A percentile compares a stretch with the other conserved stretches of the same genome.
phyloP scores from a whole-genome alignment of 2,113 vertebrate genomes.

The Xiphophorus hellerii region DNA sequence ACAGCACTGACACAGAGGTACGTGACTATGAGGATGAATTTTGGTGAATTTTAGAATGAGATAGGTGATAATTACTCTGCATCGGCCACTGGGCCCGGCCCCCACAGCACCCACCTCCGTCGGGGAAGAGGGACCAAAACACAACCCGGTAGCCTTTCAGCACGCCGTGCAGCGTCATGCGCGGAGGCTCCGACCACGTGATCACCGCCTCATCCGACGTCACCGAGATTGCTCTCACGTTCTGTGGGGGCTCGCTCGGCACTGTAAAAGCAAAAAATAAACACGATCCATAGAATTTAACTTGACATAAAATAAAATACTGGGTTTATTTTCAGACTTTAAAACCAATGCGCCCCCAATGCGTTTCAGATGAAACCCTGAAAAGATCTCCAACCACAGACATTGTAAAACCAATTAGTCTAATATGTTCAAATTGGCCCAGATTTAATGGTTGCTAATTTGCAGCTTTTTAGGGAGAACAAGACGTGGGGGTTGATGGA shows the following conservation, averaged over 20 bases:
- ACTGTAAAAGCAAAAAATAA: constrained; percentile 76
- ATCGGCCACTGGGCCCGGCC: constrained; percentile 74
- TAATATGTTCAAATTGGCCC: constrained; percentile 54
- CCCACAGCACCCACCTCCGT: constrained; percentile 90
- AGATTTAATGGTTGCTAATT: constrained; percentile 55
- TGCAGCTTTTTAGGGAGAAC: constrained; percentile 40
- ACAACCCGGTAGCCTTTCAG: constrained; percentile 97
- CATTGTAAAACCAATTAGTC: constrained; percentile 60
- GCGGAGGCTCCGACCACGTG: constrained; percentile 95
- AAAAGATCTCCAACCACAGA: constrained; percentile 42
- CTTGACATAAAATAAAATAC: background rate
- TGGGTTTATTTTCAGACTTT: too few relatives aligned
- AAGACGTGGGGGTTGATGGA: constrained; percentile 4
- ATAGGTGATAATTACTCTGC: constrained; percentile 82
- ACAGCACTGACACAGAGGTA: constrained; percentile 43
- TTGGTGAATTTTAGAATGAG: constrained; percentile 70
- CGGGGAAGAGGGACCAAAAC: constrained; percentile 97
- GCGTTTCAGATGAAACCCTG: constrained; percentile 8
- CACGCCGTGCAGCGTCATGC: constrained; percentile 96
- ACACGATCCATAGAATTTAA: constrained; percentile 5
- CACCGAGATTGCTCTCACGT: constrained; percentile 94
- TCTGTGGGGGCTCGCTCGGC: constrained; percentile 96
- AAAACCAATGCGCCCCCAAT: background rate
- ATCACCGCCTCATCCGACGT: constrained; percentile 95
- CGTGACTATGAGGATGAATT: constrained; percentile 13